Evolutionary conservation across 2,113 vertebrate genomes (phyloP).

Genomic region (Phocoena phocoena): DNA sequence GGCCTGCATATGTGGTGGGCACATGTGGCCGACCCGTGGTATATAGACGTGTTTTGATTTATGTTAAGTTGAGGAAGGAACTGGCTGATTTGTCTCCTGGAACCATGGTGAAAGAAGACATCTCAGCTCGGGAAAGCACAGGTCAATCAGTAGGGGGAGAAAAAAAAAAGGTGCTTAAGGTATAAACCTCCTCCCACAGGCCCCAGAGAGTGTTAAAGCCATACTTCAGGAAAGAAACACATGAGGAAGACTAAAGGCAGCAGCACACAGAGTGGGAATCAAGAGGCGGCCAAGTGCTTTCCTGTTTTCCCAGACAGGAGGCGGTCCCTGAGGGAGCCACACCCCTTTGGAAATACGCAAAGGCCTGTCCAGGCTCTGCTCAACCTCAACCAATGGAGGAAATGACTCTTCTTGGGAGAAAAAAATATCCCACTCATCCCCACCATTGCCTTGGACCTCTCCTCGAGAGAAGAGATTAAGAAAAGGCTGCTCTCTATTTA

Average conservation of each 20-base stretch:
- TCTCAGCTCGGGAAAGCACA: constrained; percentile 14
- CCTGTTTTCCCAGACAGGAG: neutral
- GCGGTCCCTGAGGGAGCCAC: neutral
- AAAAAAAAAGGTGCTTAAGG: neutral
- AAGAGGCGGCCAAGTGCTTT: neutral
- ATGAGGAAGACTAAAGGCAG: neutral
- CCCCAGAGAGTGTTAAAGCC: neutral
- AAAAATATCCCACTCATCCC: neutral
- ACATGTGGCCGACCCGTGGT: fast-evolving
- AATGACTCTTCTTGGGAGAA: neutral
- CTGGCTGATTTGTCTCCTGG: neutral
- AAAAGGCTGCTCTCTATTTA: neutral
- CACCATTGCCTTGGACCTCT: neutral
- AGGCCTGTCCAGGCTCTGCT: neutral
- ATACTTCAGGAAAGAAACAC: neutral
- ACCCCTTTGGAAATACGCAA: neutral
- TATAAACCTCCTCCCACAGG: neutral
- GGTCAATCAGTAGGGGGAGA: neutral
- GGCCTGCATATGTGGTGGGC: fast-evolving
- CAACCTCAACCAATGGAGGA: neutral
- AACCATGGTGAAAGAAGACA: neutral
- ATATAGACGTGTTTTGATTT: neutral
- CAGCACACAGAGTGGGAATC: neutral
- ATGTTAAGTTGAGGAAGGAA: neutral
- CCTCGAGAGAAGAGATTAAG: neutral